Base-by-base conservation (phyloP, 2,797 vertebrate species). In the Limnodromus scolopaceus region DNA sequence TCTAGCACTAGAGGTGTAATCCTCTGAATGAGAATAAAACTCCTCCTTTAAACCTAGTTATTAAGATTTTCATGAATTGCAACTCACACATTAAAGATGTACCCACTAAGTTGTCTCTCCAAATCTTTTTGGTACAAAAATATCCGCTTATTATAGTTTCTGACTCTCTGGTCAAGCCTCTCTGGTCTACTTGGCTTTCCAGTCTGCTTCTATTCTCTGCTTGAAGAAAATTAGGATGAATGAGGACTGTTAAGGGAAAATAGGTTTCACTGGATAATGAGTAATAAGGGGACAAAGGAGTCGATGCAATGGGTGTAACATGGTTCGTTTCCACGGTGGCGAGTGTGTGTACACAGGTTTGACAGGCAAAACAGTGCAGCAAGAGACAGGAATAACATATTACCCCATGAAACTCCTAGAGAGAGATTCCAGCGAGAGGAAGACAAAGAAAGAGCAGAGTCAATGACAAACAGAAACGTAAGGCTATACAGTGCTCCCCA, bases 351-450 rank as follows among this genome's bases (percentile, higher is more conserved):
- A 80, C 85, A 97, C 87, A 53, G 2, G 34, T 76, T 79, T 28
- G 70, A 95, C 93, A 98, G 91, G 97, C 92, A 98, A 89, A 97
- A 93, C 97, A 98, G 97, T 87, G 97, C 92, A 88, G 90, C 79
- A 94, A 96, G 96, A 96, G 95, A 98, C 96, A 98, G 97, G 97
- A 98, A 98, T 97, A 98, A 98, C 97, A 96, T 98, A 99, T 99
- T 99, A 99, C 99, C 99, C 99, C 99, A 99, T 99, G 98, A 99
- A 98, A 99, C 99, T 99, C 98, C 99, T 99, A 99, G 97, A 98
- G 98, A 97, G 97, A 96, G 98, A 98, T 98, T 98, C 98, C 97
- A 97, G 98, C 95, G 88, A 98, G 92, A 94, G 92, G 94, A 97
- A 98, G 97, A 97, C 97, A 98, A 97, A 98, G 97, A 98, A 95